These are phyloP conservation scores for Hippasteria phrygiana DNA, from an alignment of 53 echinoderm and acorn worm species.

Conservation along the genomic window DNA sequence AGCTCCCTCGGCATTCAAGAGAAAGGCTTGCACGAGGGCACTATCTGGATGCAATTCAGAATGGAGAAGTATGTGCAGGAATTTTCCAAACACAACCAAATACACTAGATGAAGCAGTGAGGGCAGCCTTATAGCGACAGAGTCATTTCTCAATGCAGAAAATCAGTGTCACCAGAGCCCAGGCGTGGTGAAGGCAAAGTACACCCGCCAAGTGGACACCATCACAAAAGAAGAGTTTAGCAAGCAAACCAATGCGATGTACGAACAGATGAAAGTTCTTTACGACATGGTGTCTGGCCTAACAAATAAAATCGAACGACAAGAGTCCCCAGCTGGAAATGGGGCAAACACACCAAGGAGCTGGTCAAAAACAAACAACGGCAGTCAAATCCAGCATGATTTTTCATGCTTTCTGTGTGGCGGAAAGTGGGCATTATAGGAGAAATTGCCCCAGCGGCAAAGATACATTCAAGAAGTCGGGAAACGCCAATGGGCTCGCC, in stretches of 20 bases:
- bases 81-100: slow-evolving; percentile 49
- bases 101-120: slow-evolving; percentile 60
- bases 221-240: neutral
- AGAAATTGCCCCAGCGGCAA: neutral
- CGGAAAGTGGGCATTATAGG: neutral
- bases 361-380: too few species aligned
- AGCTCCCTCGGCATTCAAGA: slow-evolving; percentile 16
- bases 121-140: slow-evolving; percentile 62
- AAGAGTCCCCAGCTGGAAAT: neutral
- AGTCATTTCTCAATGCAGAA: slow-evolving; percentile 58
- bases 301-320: neutral
- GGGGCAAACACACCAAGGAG: too few species aligned
- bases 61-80: slow-evolving; percentile 9
- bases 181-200: neutral
- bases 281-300: neutral
- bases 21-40: slow-evolving; percentile 18
- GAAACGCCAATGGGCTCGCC: neutral
- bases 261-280: neutral
- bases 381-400: too few species aligned
- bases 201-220: neutral
- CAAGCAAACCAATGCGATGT: slow-evolving; percentile 27
- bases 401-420: neutral
- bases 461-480: neutral
- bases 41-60: slow-evolving; percentile 1
- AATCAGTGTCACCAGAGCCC: neutral